Percentiles rank a stretch among this genome's conserved stretches.
Conservation (phyloP, 2,888 invertebrate genomes). For the Harmothoe impar region DNA sequence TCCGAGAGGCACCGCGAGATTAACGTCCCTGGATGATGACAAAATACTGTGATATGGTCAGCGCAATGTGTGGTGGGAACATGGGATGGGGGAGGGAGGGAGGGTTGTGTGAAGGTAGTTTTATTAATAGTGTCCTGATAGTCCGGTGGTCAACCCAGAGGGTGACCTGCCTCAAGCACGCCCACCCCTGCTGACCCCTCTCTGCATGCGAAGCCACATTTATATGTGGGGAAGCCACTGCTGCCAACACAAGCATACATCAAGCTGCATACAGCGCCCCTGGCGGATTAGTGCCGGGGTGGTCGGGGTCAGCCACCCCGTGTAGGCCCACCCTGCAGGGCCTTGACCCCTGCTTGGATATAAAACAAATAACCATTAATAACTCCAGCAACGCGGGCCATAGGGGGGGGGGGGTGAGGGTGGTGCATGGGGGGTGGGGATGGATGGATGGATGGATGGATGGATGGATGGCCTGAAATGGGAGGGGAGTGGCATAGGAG, state of each 20-base stretch:
- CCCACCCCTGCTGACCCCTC: not conserved
- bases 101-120: not conserved
- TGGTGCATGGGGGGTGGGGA: not conserved
- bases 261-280: not conserved
- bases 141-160: not conserved
- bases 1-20: slow-evolving; percentile 25
- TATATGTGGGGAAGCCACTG: not conserved
- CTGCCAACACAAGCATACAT: not conserved
- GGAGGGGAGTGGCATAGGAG: not conserved
- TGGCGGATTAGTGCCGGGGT: not conserved
- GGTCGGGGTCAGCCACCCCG: slow-evolving; percentile 14
- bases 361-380: slow-evolving; percentile 59
- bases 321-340: not conserved
- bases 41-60: not conserved
- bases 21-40: not conserved
- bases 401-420: not conserved
- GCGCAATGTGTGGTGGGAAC: not conserved
- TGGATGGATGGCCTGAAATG: not conserved
- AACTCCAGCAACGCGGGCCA: not conserved
- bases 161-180: no score
- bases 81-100: not conserved
- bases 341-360: slow-evolving; percentile 28
- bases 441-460: not conserved
- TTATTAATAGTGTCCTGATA: slow-evolving; percentile 25
- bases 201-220: not conserved